A percentile compares a stretch with the other conserved stretches of the same genome.
Evolutionary conservation across 2,113 vertebrate genomes (phyloP).

Genomic region (Dromiciops gliroides): DNA sequence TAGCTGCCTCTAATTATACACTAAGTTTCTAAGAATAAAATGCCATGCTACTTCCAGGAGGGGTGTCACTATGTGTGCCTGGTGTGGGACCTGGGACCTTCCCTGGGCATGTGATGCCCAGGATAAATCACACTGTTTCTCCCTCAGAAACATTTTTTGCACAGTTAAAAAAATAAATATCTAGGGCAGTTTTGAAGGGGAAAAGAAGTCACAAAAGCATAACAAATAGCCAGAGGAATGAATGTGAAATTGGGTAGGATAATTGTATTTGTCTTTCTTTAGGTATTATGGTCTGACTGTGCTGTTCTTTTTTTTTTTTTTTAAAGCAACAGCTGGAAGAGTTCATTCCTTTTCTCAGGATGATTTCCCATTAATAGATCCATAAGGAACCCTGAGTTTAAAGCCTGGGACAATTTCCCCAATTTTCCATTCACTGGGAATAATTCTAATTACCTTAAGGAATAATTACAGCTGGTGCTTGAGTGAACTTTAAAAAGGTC

Average conservation of each 20-base stretch:
- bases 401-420: not conserved
- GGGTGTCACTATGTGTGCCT: not conserved
- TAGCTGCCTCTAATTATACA: not conserved
- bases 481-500: not conserved
- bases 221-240: not conserved
- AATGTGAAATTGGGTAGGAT: not conserved
- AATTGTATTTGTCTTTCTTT: not conserved
- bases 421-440: not conserved
- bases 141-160: not conserved
- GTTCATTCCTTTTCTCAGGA: not conserved
- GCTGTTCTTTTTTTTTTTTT: not conserved
- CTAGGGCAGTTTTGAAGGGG: not conserved
- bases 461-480: not conserved
- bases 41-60: not conserved
- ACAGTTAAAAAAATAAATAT: too few species aligned
- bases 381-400: not conserved
- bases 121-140: not conserved
- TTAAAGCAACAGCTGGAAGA: conserved; percentile 29
- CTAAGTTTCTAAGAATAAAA: not conserved
- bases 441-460: not conserved
- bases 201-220: not conserved
- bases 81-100: not conserved
- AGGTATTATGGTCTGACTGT: not conserved
- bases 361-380: not conserved
- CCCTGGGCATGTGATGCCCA: not conserved